These are phyloP conservation scores for Platichthys flesus DNA, from an alignment of 2,113 vertebrate genomes.

Conservation along the genomic window DNA sequence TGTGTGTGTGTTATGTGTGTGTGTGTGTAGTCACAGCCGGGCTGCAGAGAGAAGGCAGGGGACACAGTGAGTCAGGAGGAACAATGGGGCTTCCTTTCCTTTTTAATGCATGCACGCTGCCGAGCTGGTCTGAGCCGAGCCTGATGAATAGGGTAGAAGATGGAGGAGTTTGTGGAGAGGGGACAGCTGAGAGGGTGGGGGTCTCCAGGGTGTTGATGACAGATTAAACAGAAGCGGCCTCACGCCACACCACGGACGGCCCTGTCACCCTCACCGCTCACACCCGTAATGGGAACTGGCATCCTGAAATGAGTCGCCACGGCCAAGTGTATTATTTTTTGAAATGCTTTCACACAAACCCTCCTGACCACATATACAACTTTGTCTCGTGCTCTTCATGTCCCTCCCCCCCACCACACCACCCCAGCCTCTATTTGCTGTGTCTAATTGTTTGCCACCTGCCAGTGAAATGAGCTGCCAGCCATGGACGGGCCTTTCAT, in stretches of 20 bases:
- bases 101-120: constrained; percentile 84
- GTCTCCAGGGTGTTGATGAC: constrained; percentile 95
- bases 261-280: constrained; percentile 94
- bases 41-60: constrained; percentile 25
- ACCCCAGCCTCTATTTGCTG: constrained; percentile 91
- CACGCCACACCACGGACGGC: constrained; percentile 83
- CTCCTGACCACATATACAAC: constrained; percentile 91
- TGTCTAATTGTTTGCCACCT: constrained; percentile 99
- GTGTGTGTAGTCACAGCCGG: constrained; percentile 4
- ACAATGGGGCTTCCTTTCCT: constrained; percentile 63
- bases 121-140: constrained; percentile 83
- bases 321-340: constrained; percentile 99
- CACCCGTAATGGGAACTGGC: constrained; percentile 95
- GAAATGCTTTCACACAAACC: constrained; percentile 99
- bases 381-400: constrained; percentile 95
- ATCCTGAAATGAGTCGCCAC: constrained; percentile 97
- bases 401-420: constrained; percentile 82
- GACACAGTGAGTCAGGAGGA: constrained; percentile 41
- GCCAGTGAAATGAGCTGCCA: constrained; percentile 99
- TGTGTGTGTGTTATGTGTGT: no score
- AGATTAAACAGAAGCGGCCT: constrained; percentile 98
- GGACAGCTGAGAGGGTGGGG: constrained; percentile 74
- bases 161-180: constrained; percentile 55
- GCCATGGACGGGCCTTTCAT: constrained; percentile 90
- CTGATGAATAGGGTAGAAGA: constrained; percentile 87